A percentile compares a stretch with the other conserved stretches of the same genome.
phyloP scores from a whole-genome alignment of 1,140 invertebrate species.

The Drosophila burlai region DNA sequence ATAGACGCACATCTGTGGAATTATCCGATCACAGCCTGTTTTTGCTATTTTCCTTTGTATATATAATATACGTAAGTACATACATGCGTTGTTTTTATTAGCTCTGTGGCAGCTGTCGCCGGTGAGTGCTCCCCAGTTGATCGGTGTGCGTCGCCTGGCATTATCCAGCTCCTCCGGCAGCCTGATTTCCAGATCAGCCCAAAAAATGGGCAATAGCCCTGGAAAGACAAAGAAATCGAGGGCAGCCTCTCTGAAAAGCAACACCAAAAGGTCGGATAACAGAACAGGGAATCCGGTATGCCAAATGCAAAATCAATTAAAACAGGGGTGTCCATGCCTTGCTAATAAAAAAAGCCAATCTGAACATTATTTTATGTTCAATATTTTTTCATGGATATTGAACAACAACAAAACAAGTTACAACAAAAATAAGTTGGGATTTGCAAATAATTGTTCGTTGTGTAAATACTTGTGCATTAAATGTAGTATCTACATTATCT shows the following conservation, averaged over 20 bases:
- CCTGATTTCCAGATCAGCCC: neutral
- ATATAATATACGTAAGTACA: neutral
- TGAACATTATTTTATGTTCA: neutral
- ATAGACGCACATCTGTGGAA: neutral
- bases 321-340: neutral
- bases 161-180: constrained; percentile 26
- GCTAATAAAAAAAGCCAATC: neutral
- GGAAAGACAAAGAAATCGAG: constrained; percentile 42
- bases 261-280: too few species aligned
- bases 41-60: constrained; percentile 20
- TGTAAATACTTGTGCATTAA: neutral
- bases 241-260: neutral
- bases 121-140: constrained; percentile 6
- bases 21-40: constrained; percentile 27
- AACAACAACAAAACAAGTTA: too few species aligned
- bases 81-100: constrained; percentile 12
- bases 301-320: constrained; percentile 15
- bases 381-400: neutral
- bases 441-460: too few species aligned
- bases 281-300: constrained; percentile 51
- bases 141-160: constrained; percentile 34
- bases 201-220: constrained; percentile 63
- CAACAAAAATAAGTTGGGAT: too few species aligned
- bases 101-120: constrained; percentile 35
- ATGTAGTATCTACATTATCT: neutral